These are phyloP conservation scores for Tragelaphus scriptus DNA, from an alignment of 2,113 vertebrate species.

Conservation along the genomic window DNA sequence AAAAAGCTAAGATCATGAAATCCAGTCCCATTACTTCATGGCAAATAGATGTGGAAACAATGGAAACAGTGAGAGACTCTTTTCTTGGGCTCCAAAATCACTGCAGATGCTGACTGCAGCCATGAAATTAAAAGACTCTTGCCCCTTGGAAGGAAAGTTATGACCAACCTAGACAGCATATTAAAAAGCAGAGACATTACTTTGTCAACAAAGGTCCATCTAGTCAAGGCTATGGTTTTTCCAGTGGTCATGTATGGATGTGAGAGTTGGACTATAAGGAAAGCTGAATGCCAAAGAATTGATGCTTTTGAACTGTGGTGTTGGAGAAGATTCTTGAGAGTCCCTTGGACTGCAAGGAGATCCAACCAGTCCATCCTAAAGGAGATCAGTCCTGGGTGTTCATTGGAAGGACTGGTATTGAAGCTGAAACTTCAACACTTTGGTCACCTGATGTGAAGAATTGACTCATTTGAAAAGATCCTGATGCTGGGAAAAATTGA, in stretches of 20 bases:
- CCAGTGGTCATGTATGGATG: neutral
- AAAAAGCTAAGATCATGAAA: neutral
- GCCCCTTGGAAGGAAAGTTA: neutral
- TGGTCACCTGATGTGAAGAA: neutral
- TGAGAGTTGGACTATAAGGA: neutral
- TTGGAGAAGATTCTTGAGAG: neutral
- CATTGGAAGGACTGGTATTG: neutral
- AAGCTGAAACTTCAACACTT: neutral
- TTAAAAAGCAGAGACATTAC: neutral
- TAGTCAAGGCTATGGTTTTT: neutral
- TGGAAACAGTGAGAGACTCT: neutral
- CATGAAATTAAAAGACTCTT: neutral
- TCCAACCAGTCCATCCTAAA: neutral
- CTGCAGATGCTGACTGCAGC: neutral
- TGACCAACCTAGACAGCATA: neutral
- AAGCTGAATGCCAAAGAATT: neutral
- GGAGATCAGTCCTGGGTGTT: neutral
- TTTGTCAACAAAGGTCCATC: neutral
- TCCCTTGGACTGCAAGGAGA: neutral
- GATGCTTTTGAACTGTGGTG: neutral
- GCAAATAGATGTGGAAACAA: neutral
- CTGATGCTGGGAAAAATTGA: neutral
- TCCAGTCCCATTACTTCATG: neutral
- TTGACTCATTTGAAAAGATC: neutral
- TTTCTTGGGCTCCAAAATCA: neutral